These are phyloP conservation scores for Calliopsis andreniformis DNA, from an alignment of 1,140 invertebrate species.

Conservation along the genomic window DNA sequence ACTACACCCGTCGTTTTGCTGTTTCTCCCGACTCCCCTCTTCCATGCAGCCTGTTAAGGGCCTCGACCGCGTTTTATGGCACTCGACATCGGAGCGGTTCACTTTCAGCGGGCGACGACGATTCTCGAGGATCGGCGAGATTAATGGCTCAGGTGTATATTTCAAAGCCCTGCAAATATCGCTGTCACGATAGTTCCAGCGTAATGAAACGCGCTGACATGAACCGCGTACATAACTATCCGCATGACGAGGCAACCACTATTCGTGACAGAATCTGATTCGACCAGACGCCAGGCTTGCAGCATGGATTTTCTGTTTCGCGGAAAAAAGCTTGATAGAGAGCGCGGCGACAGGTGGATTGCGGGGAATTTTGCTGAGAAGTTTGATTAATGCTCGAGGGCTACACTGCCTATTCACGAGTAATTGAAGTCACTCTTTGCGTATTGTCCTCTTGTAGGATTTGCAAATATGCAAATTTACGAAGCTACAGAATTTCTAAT, in stretches of 20 bases:
- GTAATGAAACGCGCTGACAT: constrained; percentile 56
- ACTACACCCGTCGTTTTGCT: constrained; percentile 2
- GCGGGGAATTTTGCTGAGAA: too few species aligned
- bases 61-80: constrained; percentile 36
- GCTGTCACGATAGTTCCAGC: constrained; percentile 49
- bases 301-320: constrained; percentile 6
- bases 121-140: constrained; percentile 64
- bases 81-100: constrained; percentile 36
- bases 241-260: constrained; percentile 19
- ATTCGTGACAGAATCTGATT: neutral
- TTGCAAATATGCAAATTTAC: too few species aligned
- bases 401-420: too few species aligned
- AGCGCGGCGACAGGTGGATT: too few species aligned
- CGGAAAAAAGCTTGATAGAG: constrained; percentile 3
- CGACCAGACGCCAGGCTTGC: constrained; percentile 5
- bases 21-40: neutral
- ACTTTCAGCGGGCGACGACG: constrained; percentile 39
- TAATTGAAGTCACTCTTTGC: too few species aligned
- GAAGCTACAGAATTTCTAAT: too few species aligned
- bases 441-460: too few species aligned
- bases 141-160: constrained; percentile 65
- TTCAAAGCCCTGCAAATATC: constrained; percentile 72
- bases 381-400: too few species aligned
- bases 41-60: constrained; percentile 20
- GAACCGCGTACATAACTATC: constrained; percentile 40